Conservation (phyloP, 2,888 invertebrate genomes). For the Bombylius major region DNA sequence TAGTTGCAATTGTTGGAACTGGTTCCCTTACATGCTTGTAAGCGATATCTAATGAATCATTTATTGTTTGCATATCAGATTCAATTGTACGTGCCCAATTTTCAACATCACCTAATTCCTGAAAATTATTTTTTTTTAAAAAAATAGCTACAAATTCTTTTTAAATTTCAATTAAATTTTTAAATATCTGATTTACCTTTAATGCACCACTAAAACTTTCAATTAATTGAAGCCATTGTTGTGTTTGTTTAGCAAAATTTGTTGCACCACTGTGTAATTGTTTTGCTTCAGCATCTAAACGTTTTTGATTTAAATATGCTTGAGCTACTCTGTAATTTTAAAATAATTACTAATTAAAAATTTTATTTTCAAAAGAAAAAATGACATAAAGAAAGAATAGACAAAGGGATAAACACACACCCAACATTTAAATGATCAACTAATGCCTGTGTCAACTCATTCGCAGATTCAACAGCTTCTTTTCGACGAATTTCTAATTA, state of each 20-base stretch:
- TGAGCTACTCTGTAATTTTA: conserved; percentile 63
- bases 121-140: neutral
- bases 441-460: conserved; percentile 81
- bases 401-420: conserved; percentile 38
- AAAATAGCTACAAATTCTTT: neutral
- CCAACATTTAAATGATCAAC: conserved; percentile 97
- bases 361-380: neutral
- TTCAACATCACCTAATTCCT: conserved; percentile 94
- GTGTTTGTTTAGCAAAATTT: conserved; percentile 91
- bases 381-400: neutral
- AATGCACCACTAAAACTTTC: conserved; percentile 77
- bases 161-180: neutral
- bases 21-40: conserved; percentile 59
- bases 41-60: conserved; percentile 83
- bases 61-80: conserved; percentile 85
- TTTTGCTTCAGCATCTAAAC: conserved; percentile 94
- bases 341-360: neutral
- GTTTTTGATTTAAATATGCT: conserved; percentile 96
- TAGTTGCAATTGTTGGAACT: neutral
- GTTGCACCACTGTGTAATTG: conserved; percentile 86
- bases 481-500: conserved; percentile 75
- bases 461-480: conserved; percentile 86
- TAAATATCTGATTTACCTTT: conserved; percentile 39
- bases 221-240: conserved; percentile 89
- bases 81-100: conserved; percentile 98